A percentile compares a stretch with the other conserved stretches of the same genome.
Conservation (phyloP, 2,113 vertebrate genomes). For the Pagrus major region DNA sequence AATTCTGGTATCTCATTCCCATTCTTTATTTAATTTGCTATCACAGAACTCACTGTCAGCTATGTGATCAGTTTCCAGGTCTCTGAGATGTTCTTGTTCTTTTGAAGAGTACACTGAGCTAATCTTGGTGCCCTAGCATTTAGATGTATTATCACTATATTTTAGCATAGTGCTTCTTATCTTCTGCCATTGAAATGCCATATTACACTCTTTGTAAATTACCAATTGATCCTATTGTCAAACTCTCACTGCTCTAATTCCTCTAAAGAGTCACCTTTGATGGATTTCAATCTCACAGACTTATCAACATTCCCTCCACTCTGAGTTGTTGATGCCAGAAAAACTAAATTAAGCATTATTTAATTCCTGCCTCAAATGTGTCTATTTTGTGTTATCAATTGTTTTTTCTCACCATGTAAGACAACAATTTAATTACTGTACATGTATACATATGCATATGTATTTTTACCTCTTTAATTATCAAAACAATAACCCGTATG, state of each 20-base stretch:
- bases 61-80: constrained; percentile 29
- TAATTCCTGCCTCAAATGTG: not conserved
- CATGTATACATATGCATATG: not conserved
- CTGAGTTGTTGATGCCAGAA: constrained; percentile 1
- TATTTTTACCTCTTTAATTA: not conserved
- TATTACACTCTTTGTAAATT: not conserved
- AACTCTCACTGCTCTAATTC: not conserved
- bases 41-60: constrained; percentile 5
- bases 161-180: constrained; percentile 22
- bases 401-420: not conserved
- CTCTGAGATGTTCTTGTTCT: not conserved
- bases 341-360: not conserved
- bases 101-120: constrained; percentile 41
- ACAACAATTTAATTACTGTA: not conserved
- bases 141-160: constrained; percentile 7
- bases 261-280: not conserved
- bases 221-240: not conserved
- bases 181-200: not conserved
- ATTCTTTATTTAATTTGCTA: constrained; percentile 25
- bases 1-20: constrained; percentile 8
- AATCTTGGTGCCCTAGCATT: constrained; percentile 2
- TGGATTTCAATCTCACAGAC: not conserved
- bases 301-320: not conserved
- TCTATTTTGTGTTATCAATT: not conserved
- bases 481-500: not conserved